Base-by-base conservation (phyloP, 2,888 invertebrate genomes). In the Sarcophaga rosellei region DNA sequence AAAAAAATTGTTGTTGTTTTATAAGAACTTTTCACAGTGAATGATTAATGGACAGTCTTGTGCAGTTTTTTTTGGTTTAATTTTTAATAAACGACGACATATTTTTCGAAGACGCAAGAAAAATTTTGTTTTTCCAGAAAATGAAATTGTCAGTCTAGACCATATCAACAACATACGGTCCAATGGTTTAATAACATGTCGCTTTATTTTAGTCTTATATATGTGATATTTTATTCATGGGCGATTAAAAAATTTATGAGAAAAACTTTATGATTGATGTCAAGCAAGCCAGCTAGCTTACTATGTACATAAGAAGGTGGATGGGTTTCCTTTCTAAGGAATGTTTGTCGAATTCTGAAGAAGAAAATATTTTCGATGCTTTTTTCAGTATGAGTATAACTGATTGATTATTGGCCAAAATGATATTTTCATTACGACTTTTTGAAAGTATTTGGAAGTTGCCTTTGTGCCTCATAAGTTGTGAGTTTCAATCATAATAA, bases 41-140 rank as follows among this genome's bases (percentile, higher is more conserved):
- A 75, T 85, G 81, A 85, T 85, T 85, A 81, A 85, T 85, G 81
- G 53, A 65, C 53, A 66, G 47, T 61, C 17, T 61, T 57, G 15
- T n/a, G 53, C 21, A 72, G 17, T 68, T 83, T 17, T 66, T 21
- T 12, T 47, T n/a, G n/a, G 47, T 3, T 35, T 72, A 8, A 35
- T 47, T 66, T 25, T 15, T 66, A 45, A 20, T 63, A 35, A 61
- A n/a, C 35, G 15, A 35, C 21, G 17, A 10, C 8, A 17, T 25
- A 63, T 47, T 63, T 23, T 21, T 23, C 2, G 44, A 25, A 63
- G 57, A 15, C 25, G 53, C n/a, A 35, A 35, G 35, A 72, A 15
- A 3, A 17, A 72, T 23, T 57, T 1, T 23, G 11, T 73, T 53
- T 66, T 79, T 17, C 23, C 59, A 23, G n/a, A 66, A 65, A 72